phyloP scores from a whole-genome alignment of 1,140 invertebrate genomes.

The Drosophila athabasca region DNA sequence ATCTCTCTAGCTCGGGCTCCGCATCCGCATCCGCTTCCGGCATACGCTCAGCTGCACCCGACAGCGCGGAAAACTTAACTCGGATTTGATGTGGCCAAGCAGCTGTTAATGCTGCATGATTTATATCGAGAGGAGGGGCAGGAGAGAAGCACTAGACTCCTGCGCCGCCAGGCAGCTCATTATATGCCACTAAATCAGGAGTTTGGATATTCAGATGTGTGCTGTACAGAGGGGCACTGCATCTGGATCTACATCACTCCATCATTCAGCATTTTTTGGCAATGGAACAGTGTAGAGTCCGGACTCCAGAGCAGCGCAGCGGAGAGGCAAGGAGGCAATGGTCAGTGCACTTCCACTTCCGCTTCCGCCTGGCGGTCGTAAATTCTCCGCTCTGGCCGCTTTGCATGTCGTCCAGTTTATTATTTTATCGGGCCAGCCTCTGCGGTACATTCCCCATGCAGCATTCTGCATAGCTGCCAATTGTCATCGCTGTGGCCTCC shows the following conservation, averaged over 20 bases:
- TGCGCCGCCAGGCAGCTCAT: slow-evolving; percentile 47
- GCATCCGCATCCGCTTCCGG: slow-evolving; percentile 38
- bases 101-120: slow-evolving; percentile 75
- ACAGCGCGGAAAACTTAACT: slow-evolving; percentile 70
- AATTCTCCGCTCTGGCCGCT: slow-evolving; percentile 31
- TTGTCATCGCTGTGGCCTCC: slow-evolving; percentile 21
- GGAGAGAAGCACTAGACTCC: background rate
- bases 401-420: slow-evolving; percentile 55
- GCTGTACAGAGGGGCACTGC: background rate
- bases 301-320: too few species aligned
- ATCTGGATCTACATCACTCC: slow-evolving; percentile 24
- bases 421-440: slow-evolving; percentile 50
- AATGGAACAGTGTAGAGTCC: background rate
- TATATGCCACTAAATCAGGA: slow-evolving; percentile 55
- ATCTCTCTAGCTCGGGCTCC: slow-evolving; percentile 18
- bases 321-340: slow-evolving; percentile 5
- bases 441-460: slow-evolving; percentile 17
- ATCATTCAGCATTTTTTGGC: slow-evolving; percentile 18
- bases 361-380: slow-evolving; percentile 27
- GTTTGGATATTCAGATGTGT: background rate
- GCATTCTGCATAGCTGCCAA: slow-evolving; percentile 37
- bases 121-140: slow-evolving; percentile 45
- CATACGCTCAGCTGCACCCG: slow-evolving; percentile 38
- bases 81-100: slow-evolving; percentile 74
- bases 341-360: slow-evolving; percentile 50